Percentiles rank a stretch among this genome's conserved stretches.
Evolutionary conservation across 2,797 vertebrate species (phyloP).

Genomic region (Fringilla coelebs): DNA sequence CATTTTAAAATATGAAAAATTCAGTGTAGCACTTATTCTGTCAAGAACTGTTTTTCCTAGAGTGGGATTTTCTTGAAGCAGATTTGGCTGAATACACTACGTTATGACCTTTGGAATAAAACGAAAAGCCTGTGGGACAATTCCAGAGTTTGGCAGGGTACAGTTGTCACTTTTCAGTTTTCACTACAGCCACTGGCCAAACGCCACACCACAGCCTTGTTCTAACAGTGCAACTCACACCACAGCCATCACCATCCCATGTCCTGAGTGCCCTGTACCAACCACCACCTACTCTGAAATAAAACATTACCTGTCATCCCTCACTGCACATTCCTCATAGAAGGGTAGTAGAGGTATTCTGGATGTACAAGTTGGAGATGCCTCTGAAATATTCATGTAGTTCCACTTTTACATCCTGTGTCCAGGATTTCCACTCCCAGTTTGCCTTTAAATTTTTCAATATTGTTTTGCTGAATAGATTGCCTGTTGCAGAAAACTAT

Average conservation of each 20-base stretch:
- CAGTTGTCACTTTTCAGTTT: conserved; percentile 29
- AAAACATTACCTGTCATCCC: conserved; percentile 26
- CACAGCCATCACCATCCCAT: neutral
- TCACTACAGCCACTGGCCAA: conserved; percentile 4
- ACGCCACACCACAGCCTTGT: conserved; percentile 27
- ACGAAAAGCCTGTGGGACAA: conserved; percentile 28
- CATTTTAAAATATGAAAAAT: neutral
- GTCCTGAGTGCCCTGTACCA: neutral
- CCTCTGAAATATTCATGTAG: neutral
- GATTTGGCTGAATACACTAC: neutral
- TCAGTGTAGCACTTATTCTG: conserved; percentile 13
- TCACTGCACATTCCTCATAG: neutral
- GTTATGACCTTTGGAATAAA: conserved; percentile 48
- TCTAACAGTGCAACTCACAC: conserved; percentile 11
- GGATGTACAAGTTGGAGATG: neutral
- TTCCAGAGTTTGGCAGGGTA: conserved; percentile 39
- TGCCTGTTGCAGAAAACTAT: neutral
- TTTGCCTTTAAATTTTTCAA: neutral
- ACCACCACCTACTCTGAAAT: neutral
- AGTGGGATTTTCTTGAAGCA: conserved; percentile 32
- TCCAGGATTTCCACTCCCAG: neutral
- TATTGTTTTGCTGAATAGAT: neutral
- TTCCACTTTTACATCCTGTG: neutral
- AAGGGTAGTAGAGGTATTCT: neutral
- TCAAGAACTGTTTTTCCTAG: conserved; percentile 21